phyloP scores from a whole-genome alignment of 2,888 invertebrate genomes.

The Lysandra bellargus region DNA sequence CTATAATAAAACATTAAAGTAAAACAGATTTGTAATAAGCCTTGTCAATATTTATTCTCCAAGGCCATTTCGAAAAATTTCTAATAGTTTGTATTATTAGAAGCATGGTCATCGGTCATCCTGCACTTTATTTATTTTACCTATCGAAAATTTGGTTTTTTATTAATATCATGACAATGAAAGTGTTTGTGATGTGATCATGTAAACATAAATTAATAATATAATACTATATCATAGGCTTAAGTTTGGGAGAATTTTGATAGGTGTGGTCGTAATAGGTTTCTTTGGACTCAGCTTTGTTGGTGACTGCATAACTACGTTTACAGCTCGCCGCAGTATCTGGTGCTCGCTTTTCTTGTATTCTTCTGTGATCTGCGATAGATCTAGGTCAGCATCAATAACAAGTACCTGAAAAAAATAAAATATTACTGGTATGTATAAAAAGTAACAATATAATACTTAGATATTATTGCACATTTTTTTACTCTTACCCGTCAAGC shows the following conservation, averaged over 20 bases:
- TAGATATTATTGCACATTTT: too few relatives aligned
- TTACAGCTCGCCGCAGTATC: constrained; percentile 70
- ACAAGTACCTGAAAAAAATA: constrained; percentile 79
- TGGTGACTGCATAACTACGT: constrained; percentile 75
- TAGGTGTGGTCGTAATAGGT: constrained; percentile 64
- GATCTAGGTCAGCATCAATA: constrained; percentile 84
- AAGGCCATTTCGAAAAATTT: too few relatives aligned
- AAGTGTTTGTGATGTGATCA: background rate
- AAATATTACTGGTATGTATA: too few relatives aligned
- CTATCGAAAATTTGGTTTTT: background rate
- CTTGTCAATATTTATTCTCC: too few relatives aligned
- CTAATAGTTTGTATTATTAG: too few relatives aligned
- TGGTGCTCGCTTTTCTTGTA: constrained; percentile 82
- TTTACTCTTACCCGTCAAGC: too few relatives aligned
- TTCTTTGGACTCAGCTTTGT: constrained; percentile 73
- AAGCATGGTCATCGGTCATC: too few relatives aligned
- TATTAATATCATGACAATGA: background rate
- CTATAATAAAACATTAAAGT: background rate
- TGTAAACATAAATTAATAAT: background rate
- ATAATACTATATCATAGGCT: constrained; percentile 54
- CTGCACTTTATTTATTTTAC: too few relatives aligned
- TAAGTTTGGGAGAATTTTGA: constrained; percentile 64
- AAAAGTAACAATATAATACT: too few relatives aligned
- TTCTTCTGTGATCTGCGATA: constrained; percentile 83
- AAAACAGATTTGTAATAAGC: too few relatives aligned